phyloP scores from a whole-genome alignment of 2,797 vertebrate species.

The Onychomys leucogaster region DNA sequence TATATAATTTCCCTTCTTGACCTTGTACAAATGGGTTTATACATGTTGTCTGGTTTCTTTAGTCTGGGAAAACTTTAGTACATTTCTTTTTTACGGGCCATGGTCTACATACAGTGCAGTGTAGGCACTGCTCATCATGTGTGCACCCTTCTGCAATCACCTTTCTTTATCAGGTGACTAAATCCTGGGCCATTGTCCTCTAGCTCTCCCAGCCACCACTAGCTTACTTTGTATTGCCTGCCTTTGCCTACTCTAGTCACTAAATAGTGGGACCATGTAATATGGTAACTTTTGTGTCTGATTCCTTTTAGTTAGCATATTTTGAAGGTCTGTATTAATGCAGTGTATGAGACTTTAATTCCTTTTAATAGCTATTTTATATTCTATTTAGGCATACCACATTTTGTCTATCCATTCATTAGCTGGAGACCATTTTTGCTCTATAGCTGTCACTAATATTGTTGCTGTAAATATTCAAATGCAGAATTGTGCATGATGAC shows the following conservation, averaged over 20 bases:
- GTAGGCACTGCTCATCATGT: constrained; percentile 10
- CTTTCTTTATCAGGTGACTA: not conserved
- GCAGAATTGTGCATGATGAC: not conserved
- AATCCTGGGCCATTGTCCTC: not conserved
- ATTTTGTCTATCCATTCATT: constrained; percentile 34
- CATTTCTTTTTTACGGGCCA: constrained; percentile 40
- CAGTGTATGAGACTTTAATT: not conserved
- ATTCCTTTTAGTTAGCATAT: constrained; percentile 31
- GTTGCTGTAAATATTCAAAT: not conserved
- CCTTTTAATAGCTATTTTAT: constrained; percentile 31
- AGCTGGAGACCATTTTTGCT: not conserved
- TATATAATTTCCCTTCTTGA: not conserved
- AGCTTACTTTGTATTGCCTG: not conserved
- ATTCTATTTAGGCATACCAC: not conserved
- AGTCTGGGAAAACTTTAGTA: not conserved
- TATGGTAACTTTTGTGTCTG: not conserved
- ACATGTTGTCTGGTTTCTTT: not conserved
- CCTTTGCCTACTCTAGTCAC: not conserved
- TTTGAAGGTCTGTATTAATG: constrained; percentile 42
- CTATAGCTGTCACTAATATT: constrained; percentile 33
- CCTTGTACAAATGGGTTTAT: not conserved
- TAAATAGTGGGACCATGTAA: not conserved
- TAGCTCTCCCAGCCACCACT: not conserved
- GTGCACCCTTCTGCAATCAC: not conserved
- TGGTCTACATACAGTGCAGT: not conserved